These are phyloP conservation scores for Neuroscelio doddi DNA, from an alignment of 2,888 invertebrate species.

Conservation along the genomic window DNA sequence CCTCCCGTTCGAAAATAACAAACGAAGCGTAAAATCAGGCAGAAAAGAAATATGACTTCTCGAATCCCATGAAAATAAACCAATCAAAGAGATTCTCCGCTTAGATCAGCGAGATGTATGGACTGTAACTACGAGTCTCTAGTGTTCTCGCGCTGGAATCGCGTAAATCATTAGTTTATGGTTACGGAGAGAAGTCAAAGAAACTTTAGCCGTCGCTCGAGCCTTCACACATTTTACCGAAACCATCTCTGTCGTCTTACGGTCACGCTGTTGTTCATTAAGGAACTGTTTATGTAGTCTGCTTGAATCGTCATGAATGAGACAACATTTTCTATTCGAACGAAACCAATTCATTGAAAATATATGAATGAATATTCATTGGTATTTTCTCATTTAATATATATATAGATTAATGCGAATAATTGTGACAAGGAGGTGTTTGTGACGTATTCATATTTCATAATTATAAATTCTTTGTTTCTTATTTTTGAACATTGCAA, in stretches of 20 bases:
- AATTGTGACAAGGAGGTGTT: too few species aligned
- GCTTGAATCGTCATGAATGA: slow-evolving; percentile 31
- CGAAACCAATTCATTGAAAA: slow-evolving; percentile 46
- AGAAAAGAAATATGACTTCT: slow-evolving; percentile 43
- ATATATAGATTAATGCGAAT: too few species aligned
- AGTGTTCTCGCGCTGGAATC: slow-evolving; percentile 49
- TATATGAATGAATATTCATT: slow-evolving; percentile 20
- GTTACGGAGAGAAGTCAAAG: slow-evolving; percentile 64
- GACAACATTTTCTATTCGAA: slow-evolving; percentile 43
- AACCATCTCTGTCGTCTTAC: slow-evolving; percentile 54
- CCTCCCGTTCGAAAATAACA: slow-evolving; percentile 25
- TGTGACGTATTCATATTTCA: too few species aligned
- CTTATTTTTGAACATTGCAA: too few species aligned
- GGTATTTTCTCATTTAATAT: not conserved
- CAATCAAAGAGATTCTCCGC: slow-evolving; percentile 55
- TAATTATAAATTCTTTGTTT: slow-evolving; percentile 7
- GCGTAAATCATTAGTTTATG: slow-evolving; percentile 66
- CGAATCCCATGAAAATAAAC: slow-evolving; percentile 45
- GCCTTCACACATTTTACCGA: slow-evolving; percentile 67
- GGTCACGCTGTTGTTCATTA: slow-evolving; percentile 44
- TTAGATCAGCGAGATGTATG: slow-evolving; percentile 56
- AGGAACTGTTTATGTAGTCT: slow-evolving; percentile 36
- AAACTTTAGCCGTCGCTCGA: slow-evolving; percentile 61
- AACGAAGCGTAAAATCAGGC: slow-evolving; percentile 43
- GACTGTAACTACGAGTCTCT: slow-evolving; percentile 40